Conservation (phyloP, 2,113 vertebrate species). For the Ranitomeya variabilis region DNA sequence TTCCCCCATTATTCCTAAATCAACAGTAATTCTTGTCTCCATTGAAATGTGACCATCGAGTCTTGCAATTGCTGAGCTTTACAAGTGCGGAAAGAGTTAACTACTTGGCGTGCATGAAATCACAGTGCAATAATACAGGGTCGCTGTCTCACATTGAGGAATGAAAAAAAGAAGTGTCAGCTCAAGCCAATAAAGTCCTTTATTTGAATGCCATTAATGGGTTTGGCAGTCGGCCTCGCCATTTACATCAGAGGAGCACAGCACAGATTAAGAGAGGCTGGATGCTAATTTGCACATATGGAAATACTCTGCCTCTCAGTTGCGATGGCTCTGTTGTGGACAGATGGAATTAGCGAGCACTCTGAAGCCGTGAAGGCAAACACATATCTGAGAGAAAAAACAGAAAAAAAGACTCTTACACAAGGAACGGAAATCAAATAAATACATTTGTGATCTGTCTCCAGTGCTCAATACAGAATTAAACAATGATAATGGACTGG, state of each 20-base stretch:
- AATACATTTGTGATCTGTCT: conserved; percentile 58
- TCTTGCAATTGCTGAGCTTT: background rate
- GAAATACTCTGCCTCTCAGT: conserved; percentile 93
- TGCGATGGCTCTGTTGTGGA: conserved; percentile 92
- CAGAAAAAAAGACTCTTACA: conserved; percentile 53
- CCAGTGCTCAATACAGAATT: conserved; percentile 5
- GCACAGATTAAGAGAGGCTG: conserved; percentile 83
- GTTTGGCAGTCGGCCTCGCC: conserved; percentile 78
- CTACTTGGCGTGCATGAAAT: conserved; percentile 10
- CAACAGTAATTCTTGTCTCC: background rate
- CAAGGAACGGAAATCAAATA: conserved; percentile 65
- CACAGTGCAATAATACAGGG: conserved; percentile 42
- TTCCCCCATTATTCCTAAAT: background rate
- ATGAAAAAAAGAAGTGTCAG: conserved; percentile 61
- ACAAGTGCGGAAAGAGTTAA: conserved; percentile 37
- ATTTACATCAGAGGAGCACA: conserved; percentile 83
- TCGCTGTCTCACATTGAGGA: conserved; percentile 47
- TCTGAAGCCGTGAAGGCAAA: conserved; percentile 96
- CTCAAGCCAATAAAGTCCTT: conserved; percentile 75
- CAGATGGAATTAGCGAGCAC: conserved; percentile 97
- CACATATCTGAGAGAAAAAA: conserved; percentile 78
- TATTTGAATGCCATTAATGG: conserved; percentile 84
- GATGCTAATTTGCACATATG: conserved; percentile 98
- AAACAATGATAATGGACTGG: conserved; percentile 23
- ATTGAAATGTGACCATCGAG: background rate